Evolutionary conservation across 2,113 vertebrate genomes (phyloP).

Genomic region (Melanerpes formicivorus): DNA sequence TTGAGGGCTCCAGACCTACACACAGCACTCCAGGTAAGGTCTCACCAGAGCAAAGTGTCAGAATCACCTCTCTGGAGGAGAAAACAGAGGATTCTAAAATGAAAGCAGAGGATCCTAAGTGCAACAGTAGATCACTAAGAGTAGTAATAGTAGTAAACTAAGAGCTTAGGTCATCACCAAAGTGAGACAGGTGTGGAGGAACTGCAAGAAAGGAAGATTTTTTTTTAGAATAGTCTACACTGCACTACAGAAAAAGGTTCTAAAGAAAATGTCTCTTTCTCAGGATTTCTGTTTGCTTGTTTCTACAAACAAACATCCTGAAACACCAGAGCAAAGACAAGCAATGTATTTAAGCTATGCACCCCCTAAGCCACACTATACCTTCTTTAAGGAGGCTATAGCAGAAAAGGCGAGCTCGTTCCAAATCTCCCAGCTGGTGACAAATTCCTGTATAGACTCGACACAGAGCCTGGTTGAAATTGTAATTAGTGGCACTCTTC

Average conservation of each 20-base stretch:
- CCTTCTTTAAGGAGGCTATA: conserved; percentile 91
- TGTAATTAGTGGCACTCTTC: conserved; percentile 61
- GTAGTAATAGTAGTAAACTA: neutral
- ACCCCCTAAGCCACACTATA: conserved; percentile 26
- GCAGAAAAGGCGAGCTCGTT: conserved; percentile 88
- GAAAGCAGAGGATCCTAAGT: neutral
- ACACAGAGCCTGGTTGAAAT: conserved; percentile 85
- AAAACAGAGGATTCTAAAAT: neutral
- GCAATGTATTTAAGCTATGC: neutral
- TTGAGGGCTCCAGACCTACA: no score
- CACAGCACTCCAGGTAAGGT: no score
- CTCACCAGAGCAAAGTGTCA: no score
- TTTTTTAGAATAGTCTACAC: neutral
- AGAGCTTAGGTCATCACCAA: neutral
- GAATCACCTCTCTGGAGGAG: no score
- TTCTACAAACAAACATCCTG: neutral
- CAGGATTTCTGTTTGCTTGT: neutral
- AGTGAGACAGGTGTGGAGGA: neutral
- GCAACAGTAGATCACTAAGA: neutral
- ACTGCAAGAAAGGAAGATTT: neutral
- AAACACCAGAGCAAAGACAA: neutral
- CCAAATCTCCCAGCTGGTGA: conserved; percentile 84
- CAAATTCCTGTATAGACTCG: conserved; percentile 90
- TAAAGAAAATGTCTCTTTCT: neutral
- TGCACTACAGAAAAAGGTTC: neutral